Evolutionary conservation across 1,140 invertebrate species (phyloP).

Genomic region (Sminthurinus signatus): DNA sequence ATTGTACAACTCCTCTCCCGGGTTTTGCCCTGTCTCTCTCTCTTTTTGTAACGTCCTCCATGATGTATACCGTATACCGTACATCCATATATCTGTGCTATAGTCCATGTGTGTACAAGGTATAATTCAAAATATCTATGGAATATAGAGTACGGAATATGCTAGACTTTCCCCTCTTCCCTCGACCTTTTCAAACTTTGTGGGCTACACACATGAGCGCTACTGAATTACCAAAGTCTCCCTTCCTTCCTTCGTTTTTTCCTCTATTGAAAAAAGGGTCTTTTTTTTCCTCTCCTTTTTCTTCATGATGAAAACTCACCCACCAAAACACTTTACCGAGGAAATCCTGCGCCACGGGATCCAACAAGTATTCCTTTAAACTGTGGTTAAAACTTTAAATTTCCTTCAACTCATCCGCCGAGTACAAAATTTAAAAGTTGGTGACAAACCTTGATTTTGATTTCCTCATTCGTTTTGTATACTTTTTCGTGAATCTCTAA

Average conservation of each 20-base stretch:
- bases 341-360: constrained; percentile 14
- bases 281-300: constrained; percentile 1
- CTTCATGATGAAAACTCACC: constrained; percentile 17
- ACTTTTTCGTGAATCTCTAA: no score
- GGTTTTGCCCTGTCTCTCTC: constrained; percentile 21
- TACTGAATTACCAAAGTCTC: constrained; percentile 27
- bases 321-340: constrained; percentile 21
- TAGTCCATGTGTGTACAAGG: not conserved
- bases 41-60: no score
- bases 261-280: no score
- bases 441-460: no score
- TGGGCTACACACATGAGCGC: constrained; percentile 26
- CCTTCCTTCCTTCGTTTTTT: constrained; percentile 13
- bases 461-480: no score
- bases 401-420: not conserved
- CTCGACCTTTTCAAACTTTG: constrained; percentile 19
- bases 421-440: constrained; percentile 10
- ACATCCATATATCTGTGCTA: not conserved
- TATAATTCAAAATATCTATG: no score
- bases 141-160: no score
- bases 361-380: no score
- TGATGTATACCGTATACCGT: no score
- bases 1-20: constrained; percentile 22
- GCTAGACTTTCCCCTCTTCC: constrained; percentile 9
- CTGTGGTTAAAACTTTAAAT: not conserved